Percentiles rank a stretch among this genome's conserved stretches.
Evolutionary conservation across 2,888 invertebrate genomes (phyloP).

Genomic region (Prostheceraeus crozeri): DNA sequence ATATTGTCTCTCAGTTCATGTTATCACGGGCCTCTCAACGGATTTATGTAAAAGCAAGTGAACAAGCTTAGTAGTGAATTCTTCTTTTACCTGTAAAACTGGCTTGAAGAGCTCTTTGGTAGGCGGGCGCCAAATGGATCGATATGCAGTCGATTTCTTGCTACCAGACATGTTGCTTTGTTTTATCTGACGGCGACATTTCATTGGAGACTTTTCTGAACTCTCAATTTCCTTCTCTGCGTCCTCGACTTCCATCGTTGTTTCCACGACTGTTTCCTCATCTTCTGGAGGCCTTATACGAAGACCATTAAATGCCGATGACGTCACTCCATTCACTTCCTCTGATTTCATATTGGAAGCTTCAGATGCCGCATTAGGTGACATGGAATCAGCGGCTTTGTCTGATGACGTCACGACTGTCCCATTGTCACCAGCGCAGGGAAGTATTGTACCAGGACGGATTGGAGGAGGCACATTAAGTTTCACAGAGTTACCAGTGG

Average conservation of each 20-base stretch:
- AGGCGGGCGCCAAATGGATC: slow-evolving; percentile 65
- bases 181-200: not conserved
- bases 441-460: too few species aligned
- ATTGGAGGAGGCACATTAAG: too few species aligned
- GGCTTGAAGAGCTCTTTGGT: slow-evolving; percentile 75
- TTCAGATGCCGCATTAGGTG: too few species aligned
- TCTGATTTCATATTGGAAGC: too few species aligned
- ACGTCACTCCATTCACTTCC: too few species aligned
- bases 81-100: slow-evolving; percentile 64
- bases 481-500: too few species aligned
- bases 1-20: not conserved
- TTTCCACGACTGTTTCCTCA: not conserved
- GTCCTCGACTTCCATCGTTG: slow-evolving; percentile 5
- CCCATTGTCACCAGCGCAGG: too few species aligned
- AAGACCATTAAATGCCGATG: slow-evolving; percentile 31
- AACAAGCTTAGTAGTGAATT: slow-evolving; percentile 15
- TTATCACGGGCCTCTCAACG: not conserved
- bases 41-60: not conserved
- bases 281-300: slow-evolving; percentile 40
- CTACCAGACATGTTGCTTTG: not conserved
- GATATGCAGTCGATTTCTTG: not conserved
- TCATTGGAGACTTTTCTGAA: not conserved
- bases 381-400: too few species aligned
- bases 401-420: too few species aligned
- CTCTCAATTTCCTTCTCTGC: slow-evolving; percentile 10